Evolutionary conservation across 2,888 invertebrate genomes (phyloP).

Genomic region (Andrena dorsata): DNA sequence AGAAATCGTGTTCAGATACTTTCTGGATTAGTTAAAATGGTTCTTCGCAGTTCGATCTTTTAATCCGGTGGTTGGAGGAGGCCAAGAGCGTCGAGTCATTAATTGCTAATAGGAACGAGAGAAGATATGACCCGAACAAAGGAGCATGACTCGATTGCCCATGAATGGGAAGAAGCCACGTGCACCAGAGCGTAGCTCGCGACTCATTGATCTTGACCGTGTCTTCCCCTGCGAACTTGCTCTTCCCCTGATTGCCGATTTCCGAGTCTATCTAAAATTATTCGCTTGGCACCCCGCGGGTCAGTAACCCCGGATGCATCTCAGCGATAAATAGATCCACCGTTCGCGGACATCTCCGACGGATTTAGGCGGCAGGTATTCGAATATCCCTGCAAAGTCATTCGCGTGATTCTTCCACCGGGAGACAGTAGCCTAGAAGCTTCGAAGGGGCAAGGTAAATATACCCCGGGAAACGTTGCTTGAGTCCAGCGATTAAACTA

Average conservation of each 20-base stretch:
- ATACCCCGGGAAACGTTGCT: neutral
- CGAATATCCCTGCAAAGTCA: neutral
- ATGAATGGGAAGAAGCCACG: neutral
- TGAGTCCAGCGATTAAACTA: neutral
- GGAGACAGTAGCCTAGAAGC: neutral
- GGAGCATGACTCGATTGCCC: neutral
- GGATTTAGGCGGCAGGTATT: slow-evolving; percentile 38
- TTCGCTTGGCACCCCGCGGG: slow-evolving; percentile 46
- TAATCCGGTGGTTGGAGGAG: neutral
- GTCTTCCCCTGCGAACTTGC: slow-evolving; percentile 26
- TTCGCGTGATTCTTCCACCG: neutral
- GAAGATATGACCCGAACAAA: no score
- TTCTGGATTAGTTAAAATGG: neutral
- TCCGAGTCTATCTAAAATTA: slow-evolving; percentile 61
- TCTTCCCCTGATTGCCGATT: slow-evolving; percentile 30
- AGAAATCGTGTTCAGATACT: no score
- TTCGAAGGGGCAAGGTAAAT: neutral
- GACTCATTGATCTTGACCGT: slow-evolving; percentile 56
- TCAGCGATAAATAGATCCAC: slow-evolving; percentile 61
- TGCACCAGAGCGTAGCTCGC: neutral
- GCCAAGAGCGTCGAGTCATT: no score
- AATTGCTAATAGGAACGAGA: no score
- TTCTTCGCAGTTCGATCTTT: neutral
- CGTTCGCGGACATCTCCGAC: slow-evolving; percentile 41
- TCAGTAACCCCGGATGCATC: slow-evolving; percentile 56